These are phyloP conservation scores for Willowsia nigromaculata DNA, from an alignment of 2,888 invertebrate species.

Conservation along the genomic window DNA sequence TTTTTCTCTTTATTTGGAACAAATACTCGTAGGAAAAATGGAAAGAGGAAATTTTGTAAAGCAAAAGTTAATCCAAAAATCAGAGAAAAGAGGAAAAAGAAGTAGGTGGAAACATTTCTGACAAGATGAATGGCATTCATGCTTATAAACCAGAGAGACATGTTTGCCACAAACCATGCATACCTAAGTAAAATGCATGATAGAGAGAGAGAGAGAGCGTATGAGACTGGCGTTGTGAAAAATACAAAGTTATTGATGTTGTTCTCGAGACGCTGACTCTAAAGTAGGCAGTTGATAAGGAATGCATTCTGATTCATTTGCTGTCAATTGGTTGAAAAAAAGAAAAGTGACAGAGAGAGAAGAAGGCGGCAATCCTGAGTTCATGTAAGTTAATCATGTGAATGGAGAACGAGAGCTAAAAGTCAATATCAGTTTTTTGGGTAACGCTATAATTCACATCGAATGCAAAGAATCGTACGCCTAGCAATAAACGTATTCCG, in stretches of 20 bases:
- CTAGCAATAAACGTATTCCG: too few species aligned
- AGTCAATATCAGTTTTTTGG: neutral
- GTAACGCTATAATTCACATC: neutral
- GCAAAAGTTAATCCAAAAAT: neutral
- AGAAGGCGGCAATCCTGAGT: neutral
- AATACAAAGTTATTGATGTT: neutral
- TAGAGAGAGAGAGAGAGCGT: too few species aligned
- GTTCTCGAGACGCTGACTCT: neutral
- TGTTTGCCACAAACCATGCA: neutral
- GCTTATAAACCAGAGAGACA: neutral
- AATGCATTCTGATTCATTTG: neutral
- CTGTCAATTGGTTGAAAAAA: neutral
- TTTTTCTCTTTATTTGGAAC: neutral
- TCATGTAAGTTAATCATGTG: neutral
- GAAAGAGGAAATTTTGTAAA: neutral
- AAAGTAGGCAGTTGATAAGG: neutral
- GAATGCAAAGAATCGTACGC: too few species aligned
- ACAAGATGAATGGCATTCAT: conserved; percentile 21
- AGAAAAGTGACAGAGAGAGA: neutral
- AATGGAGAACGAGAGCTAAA: neutral
- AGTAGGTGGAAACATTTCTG: neutral
- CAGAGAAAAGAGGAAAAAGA: neutral
- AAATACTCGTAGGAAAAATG: neutral
- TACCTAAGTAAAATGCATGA: neutral
- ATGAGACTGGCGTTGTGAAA: neutral